A percentile compares a stretch with the other conserved stretches of the same genome.
These are phyloP conservation scores for Rhea pennata DNA, from an alignment of 2,113 vertebrate genomes.

Conservation along the genomic window DNA sequence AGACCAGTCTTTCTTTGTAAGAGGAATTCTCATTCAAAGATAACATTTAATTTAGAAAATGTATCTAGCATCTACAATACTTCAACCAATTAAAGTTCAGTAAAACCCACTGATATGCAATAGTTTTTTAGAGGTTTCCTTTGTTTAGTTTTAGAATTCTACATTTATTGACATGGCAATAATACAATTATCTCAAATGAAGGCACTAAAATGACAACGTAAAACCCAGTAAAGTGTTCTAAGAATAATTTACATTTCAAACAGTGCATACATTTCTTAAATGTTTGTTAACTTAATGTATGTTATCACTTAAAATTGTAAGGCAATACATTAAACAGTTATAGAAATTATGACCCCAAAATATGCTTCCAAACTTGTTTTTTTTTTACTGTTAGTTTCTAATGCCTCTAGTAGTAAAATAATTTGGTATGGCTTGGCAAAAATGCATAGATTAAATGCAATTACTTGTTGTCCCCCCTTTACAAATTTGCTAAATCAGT, in stretches of 20 bases:
- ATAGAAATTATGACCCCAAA: slow-evolving; percentile 89
- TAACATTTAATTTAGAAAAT: slow-evolving; percentile 82
- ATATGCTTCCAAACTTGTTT: slow-evolving; percentile 76
- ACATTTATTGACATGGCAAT: slow-evolving; percentile 87
- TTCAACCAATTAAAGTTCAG: slow-evolving; percentile 75
- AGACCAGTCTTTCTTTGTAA: slow-evolving; percentile 74
- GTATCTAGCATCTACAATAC: slow-evolving; percentile 74
- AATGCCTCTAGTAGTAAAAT: slow-evolving; percentile 88
- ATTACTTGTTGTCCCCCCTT: slow-evolving; percentile 81
- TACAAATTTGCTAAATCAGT: slow-evolving; percentile 79
- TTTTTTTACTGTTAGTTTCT: slow-evolving; percentile 87
- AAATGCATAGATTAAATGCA: slow-evolving; percentile 98
- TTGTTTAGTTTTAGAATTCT: slow-evolving; percentile 71
- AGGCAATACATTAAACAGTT: slow-evolving; percentile 95
- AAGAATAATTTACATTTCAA: slow-evolving; percentile 99
- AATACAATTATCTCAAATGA: slow-evolving; percentile 91
- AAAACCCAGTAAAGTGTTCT: slow-evolving; percentile 95
- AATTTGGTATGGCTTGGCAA: slow-evolving; percentile 94
- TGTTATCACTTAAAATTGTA: slow-evolving; percentile 90
- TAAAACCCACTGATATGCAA: slow-evolving; percentile 80
- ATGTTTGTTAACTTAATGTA: slow-evolving; percentile 96
- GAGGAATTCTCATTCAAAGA: slow-evolving; percentile 81
- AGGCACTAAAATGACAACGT: slow-evolving; percentile 95
- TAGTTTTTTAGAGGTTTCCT: slow-evolving; percentile 60
- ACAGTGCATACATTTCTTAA: slow-evolving; percentile 96